Conservation (phyloP, 2,888 invertebrate species). For the Brachyptera risi region DNA sequence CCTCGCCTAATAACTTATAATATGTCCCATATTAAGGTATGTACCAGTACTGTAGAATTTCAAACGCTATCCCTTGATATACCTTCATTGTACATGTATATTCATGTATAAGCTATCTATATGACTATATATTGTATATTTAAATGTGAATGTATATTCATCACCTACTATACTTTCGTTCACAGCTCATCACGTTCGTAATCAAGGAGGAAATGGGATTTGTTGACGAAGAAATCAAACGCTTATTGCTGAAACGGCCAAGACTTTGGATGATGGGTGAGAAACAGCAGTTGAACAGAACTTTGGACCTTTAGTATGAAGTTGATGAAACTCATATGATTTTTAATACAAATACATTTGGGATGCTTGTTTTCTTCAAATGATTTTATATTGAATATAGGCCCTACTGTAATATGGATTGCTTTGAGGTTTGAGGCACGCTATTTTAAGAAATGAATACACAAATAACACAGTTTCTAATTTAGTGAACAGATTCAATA, state of each 20-base stretch:
- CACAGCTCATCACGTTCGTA: constrained; percentile 55
- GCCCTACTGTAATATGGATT: no score
- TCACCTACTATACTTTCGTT: constrained; percentile 24
- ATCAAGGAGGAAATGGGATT: constrained; percentile 89
- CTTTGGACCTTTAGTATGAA: no score
- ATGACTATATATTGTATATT: not conserved
- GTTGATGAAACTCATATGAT: no score
- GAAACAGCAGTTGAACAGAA: no score
- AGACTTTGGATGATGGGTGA: constrained; percentile 73
- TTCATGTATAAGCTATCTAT: no score
- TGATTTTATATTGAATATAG: no score
- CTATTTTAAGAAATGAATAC: no score
- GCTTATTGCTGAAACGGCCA: constrained; percentile 66
- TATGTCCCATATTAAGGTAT: constrained; percentile 56
- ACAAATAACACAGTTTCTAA: no score
- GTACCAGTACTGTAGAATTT: constrained; percentile 37
- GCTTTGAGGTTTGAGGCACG: no score
- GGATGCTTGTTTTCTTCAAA: no score
- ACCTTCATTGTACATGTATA: not conserved
- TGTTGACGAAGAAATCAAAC: constrained; percentile 59
- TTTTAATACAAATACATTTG: no score
- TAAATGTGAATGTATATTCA: not conserved
- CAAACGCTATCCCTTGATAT: not conserved
- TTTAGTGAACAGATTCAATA: no score
- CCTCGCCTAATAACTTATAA: constrained; percentile 71